phyloP scores from a whole-genome alignment of 2,888 invertebrate species.

The Diadegma fenestrale region DNA sequence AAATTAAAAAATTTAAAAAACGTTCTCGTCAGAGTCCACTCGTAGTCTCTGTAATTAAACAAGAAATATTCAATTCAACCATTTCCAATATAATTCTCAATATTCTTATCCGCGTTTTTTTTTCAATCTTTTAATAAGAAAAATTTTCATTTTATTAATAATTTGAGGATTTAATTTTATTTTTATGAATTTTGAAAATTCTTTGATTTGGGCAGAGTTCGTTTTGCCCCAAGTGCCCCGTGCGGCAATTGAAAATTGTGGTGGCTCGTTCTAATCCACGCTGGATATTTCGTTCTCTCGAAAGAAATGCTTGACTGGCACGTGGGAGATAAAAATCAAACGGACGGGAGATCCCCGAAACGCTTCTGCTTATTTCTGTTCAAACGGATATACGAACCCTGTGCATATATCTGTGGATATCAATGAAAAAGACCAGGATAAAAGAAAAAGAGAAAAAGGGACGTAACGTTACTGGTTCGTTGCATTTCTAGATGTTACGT shows the following conservation, averaged over 20 bases:
- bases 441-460: slow-evolving; percentile 13
- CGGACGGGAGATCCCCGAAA: slow-evolving; percentile 53
- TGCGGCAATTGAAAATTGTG: slow-evolving; percentile 6
- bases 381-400: slow-evolving; percentile 19
- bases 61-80: too few relatives aligned
- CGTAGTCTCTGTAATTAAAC: too few relatives aligned
- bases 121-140: too few relatives aligned
- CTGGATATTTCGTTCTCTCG: slow-evolving; percentile 50
- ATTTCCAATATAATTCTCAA: too few relatives aligned
- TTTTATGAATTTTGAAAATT: too few relatives aligned
- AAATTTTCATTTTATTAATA: too few relatives aligned
- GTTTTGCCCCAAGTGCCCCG: too few relatives aligned
- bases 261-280: slow-evolving; percentile 46
- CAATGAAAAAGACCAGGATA: background rate
- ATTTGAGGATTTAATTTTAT: too few relatives aligned
- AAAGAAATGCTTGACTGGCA: slow-evolving; percentile 42
- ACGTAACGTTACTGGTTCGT: background rate
- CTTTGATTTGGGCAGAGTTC: too few relatives aligned
- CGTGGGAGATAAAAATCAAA: slow-evolving; percentile 67
- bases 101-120: too few relatives aligned
- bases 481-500: slow-evolving; percentile 14
- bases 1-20: too few relatives aligned
- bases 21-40: too few relatives aligned
- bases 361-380: slow-evolving; percentile 52
- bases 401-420: slow-evolving; percentile 3